Conservation (phyloP, 2,888 invertebrate species). For the Ormyrus thymus region DNA sequence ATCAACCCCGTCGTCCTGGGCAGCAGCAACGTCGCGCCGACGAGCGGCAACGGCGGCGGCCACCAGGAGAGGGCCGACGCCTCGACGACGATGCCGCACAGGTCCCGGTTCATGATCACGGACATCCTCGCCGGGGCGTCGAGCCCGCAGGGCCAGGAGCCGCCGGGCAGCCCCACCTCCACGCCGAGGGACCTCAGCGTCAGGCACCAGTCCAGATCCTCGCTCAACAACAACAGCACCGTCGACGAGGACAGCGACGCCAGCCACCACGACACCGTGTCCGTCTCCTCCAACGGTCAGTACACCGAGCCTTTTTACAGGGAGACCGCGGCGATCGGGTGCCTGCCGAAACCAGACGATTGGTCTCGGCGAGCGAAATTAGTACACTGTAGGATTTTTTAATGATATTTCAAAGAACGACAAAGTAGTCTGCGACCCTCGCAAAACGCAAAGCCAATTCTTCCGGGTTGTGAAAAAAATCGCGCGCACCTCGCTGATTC, state of each 20-base stretch:
- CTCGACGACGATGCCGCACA: conserved; percentile 77
- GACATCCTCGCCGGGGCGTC: conserved; percentile 84
- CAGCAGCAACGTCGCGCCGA: not conserved
- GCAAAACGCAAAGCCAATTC: too few species aligned
- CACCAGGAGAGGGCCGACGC: conserved; percentile 57
- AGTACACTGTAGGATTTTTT: too few species aligned
- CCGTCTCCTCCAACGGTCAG: conserved; percentile 78
- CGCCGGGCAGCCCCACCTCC: conserved; percentile 75
- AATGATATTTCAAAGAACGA: too few species aligned
- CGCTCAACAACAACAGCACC: conserved; percentile 78
- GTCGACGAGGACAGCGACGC: conserved; percentile 78
- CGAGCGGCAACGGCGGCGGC: conserved; percentile 1
- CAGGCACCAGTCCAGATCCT: conserved; percentile 75
- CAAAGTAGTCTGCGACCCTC: too few species aligned
- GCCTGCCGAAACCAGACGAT: too few species aligned
- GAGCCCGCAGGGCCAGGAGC: conserved; percentile 68
- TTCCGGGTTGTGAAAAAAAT: too few species aligned
- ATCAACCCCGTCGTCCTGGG: not conserved
- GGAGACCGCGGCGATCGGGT: too few species aligned
- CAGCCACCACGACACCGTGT: conserved; percentile 76
- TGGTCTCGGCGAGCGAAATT: too few species aligned
- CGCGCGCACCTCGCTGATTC: too few species aligned
- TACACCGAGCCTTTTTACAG: not conserved
- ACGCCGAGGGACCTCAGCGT: conserved; percentile 79
- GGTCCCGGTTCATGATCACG: conserved; percentile 92